Evolutionary conservation across 2,113 vertebrate genomes (phyloP).

Genomic region (Stegastes partitus): DNA sequence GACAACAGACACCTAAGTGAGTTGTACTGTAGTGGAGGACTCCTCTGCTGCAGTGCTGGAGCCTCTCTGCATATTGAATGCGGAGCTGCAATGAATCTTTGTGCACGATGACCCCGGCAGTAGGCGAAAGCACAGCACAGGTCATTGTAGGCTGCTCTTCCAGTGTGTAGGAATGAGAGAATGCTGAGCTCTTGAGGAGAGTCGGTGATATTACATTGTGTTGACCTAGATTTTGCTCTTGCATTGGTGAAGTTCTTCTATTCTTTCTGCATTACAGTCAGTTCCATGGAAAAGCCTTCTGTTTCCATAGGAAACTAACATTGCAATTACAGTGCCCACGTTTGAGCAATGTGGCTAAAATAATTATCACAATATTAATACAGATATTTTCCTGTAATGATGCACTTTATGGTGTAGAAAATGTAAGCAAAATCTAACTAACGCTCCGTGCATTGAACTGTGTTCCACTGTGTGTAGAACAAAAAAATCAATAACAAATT

Average conservation of each 20-base stretch:
- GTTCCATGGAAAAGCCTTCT: neutral
- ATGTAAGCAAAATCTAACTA: neutral
- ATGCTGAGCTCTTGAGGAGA: constrained; percentile 68
- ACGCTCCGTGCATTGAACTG: neutral
- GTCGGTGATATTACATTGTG: constrained; percentile 56
- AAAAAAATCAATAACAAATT: neutral
- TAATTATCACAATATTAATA: constrained; percentile 7
- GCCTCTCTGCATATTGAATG: constrained; percentile 28
- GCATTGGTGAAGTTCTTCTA: neutral
- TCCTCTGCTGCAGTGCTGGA: constrained; percentile 14
- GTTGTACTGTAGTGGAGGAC: constrained; percentile 25
- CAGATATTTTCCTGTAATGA: neutral
- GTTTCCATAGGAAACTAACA: neutral
- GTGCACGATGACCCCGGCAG: constrained; percentile 18
- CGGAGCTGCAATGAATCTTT: constrained; percentile 33
- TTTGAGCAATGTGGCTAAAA: neutral
- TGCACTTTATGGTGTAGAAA: neutral
- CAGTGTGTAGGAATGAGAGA: constrained; percentile 35
- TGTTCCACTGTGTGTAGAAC: neutral
- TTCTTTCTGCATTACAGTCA: neutral
- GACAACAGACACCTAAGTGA: constrained; percentile 41
- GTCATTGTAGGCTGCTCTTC: constrained; percentile 43
- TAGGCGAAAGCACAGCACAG: constrained; percentile 1
- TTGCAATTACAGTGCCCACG: neutral
- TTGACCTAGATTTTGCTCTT: constrained; percentile 5